Conservation (phyloP, 2,797 vertebrate genomes). For the Ceyx erithaca region DNA sequence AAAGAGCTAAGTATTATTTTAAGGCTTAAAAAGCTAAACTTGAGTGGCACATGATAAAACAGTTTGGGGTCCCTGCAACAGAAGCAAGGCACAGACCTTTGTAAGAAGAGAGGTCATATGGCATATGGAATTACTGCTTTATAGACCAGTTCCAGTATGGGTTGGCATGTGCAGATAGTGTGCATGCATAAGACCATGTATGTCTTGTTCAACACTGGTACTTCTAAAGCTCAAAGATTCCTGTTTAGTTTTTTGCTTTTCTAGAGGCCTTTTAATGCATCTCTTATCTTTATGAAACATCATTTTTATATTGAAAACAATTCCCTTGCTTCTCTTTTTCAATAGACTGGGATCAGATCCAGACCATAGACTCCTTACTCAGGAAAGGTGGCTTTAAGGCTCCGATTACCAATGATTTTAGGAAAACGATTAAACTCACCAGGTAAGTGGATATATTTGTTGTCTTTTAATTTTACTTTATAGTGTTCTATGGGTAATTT, state of each 20-base stretch:
- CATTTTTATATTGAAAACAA: not conserved
- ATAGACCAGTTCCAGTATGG: not conserved
- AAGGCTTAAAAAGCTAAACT: slow-evolving; percentile 8
- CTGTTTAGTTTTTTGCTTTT: not conserved
- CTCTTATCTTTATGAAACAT: not conserved
- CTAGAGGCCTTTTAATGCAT: slow-evolving; percentile 18
- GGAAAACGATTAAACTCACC: slow-evolving; percentile 88
- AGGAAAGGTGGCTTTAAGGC: slow-evolving; percentile 89
- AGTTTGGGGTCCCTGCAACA: not conserved
- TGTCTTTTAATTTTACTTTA: slow-evolving; percentile 1
- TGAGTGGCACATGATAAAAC: slow-evolving; percentile 8
- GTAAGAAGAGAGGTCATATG: not conserved
- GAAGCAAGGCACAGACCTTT: not conserved
- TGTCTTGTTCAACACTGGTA: not conserved
- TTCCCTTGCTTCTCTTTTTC: slow-evolving; percentile 40
- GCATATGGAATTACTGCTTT: not conserved
- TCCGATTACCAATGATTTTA: slow-evolving; percentile 87
- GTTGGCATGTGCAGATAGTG: slow-evolving; percentile 11
- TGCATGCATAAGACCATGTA: not conserved
- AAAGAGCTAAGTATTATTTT: slow-evolving; percentile 15
- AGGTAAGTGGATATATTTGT: slow-evolving; percentile 72
- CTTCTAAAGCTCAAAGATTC: not conserved
- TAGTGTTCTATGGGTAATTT: not conserved
- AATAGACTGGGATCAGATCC: slow-evolving; percentile 88
- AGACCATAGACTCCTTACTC: slow-evolving; percentile 88